These are phyloP conservation scores for Druceiella hillmani DNA, from an alignment of 2,888 invertebrate species.

Conservation along the genomic window DNA sequence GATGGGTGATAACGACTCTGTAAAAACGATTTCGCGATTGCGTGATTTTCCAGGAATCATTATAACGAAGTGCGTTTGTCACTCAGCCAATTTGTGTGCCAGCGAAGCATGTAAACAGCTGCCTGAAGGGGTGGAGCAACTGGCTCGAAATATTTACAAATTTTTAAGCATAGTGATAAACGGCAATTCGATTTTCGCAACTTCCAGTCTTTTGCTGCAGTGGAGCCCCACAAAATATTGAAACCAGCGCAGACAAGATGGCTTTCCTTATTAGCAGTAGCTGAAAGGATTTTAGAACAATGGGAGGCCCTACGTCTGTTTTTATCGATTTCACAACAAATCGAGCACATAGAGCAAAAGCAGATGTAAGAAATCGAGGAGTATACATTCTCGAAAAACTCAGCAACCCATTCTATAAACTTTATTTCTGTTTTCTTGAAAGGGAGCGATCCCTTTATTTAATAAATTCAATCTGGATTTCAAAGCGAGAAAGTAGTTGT, in stretches of 20 bases:
- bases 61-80: conserved; percentile 28
- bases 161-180: conserved; percentile 22
- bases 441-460: too few relatives aligned
- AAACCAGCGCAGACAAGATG: conserved; percentile 20
- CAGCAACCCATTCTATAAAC: too few relatives aligned
- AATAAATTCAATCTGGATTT: too few relatives aligned
- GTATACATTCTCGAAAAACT: too few relatives aligned
- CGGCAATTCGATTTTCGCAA: conserved; percentile 14
- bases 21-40: conserved; percentile 23
- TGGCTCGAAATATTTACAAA: conserved; percentile 24
- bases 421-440: too few relatives aligned
- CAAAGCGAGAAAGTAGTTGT: background rate
- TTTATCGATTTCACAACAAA: too few relatives aligned
- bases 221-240: conserved; percentile 21
- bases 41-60: conserved; percentile 24
- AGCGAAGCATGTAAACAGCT: conserved; percentile 26
- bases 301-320: conserved; percentile 26
- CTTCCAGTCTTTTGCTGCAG: conserved; percentile 18
- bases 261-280: conserved; percentile 25
- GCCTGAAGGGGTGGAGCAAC: conserved; percentile 24
- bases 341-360: too few relatives aligned
- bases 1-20: conserved; percentile 27
- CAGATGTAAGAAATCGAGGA: too few relatives aligned
- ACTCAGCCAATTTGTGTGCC: conserved; percentile 27
- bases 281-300: conserved; percentile 26